These are phyloP conservation scores for Paramormyrops hopkinsi DNA, from an alignment of 2,797 vertebrate species.

Conservation along the genomic window DNA sequence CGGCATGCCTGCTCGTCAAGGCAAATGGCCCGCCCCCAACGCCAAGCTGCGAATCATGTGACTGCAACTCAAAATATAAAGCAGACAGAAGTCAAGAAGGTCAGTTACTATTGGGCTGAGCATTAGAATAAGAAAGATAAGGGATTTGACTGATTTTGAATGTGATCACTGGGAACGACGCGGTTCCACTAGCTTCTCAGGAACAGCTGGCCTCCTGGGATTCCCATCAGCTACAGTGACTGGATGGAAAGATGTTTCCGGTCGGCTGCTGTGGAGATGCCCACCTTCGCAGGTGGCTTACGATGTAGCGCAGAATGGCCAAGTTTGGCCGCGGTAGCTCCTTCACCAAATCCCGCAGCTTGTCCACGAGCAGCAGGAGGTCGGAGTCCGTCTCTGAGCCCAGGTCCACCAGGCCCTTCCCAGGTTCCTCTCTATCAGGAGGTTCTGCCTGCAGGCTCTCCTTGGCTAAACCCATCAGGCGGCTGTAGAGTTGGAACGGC, in stretches of 20 bases:
- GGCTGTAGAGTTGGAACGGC: constrained; percentile 81
- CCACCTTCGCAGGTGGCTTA: constrained; percentile 80
- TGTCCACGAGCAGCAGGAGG: constrained; percentile 62
- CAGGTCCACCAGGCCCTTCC: constrained; percentile 61
- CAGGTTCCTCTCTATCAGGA: constrained; percentile 49
- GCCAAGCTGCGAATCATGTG: not conserved
- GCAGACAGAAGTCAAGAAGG: not conserved
- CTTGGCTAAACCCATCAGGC: constrained; percentile 89
- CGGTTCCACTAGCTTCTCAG: not conserved
- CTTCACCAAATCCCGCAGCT: constrained; percentile 69
- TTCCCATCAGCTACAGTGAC: not conserved
- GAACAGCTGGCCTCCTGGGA: not conserved
- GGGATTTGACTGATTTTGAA: not conserved
- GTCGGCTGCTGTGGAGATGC: not conserved
- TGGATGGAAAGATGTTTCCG: not conserved
- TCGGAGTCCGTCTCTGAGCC: constrained; percentile 62
- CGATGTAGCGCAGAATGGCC: constrained; percentile 74
- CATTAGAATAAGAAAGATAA: not conserved
- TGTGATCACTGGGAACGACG: not conserved
- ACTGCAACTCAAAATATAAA: not conserved
- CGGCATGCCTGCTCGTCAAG: not conserved
- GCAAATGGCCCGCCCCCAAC: not conserved
- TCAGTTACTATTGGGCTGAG: not conserved
- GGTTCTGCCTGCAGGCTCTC: constrained; percentile 72
- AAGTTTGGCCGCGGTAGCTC: constrained; percentile 74